Base-by-base conservation (phyloP, 2,113 vertebrate species). In the Taurulus bubalis region DNA sequence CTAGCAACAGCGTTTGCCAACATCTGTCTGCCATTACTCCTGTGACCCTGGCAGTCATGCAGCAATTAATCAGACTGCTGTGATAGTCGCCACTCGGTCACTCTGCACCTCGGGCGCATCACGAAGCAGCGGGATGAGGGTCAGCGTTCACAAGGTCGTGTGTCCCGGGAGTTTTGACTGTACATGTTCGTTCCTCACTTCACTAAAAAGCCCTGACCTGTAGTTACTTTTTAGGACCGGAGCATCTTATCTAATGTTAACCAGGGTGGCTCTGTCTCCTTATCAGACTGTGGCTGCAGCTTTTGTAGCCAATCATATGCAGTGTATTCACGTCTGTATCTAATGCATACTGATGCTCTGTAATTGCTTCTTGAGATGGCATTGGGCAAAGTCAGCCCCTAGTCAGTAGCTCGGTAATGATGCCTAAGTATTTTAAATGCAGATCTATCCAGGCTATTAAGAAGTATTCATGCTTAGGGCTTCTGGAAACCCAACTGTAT, bases 1-100 rank as follows among this genome's bases (percentile, higher is more conserved):
- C 63, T 11, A 30, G 75, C 69, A 28, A 2, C 64, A 59, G 77
- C 59, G 3, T 84, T 81, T 71, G 80, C 82, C 79, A 86, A 87
- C 92, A 92, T 93, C 91, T 93, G 91, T 84, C 80, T 77, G 68
- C 87, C 80, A 82, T 92, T 86, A 84, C 86, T 77, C 80, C 49
- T 20, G 40, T 80, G 87, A 83, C 88, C 72, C 85, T 82, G 75
- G 79, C 83, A 86, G 87, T 71, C 87, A 72, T 67, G 80, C 76
- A 84, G 87, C 58, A 49, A 90, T 92, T 91, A 87, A 91, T 92
- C 84, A 77, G 80, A 79, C 53, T 32, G 78, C 40, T 82, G 63
- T 80, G 75, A 83, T 90, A 65, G 87, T 65, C 60, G 64, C 73
- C 74, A 42, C 64, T 66, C 34, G 67, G 82, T 86, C 79, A 80